Conservation (phyloP, 2,113 vertebrate genomes). For the Hippocampus abdominalis region DNA sequence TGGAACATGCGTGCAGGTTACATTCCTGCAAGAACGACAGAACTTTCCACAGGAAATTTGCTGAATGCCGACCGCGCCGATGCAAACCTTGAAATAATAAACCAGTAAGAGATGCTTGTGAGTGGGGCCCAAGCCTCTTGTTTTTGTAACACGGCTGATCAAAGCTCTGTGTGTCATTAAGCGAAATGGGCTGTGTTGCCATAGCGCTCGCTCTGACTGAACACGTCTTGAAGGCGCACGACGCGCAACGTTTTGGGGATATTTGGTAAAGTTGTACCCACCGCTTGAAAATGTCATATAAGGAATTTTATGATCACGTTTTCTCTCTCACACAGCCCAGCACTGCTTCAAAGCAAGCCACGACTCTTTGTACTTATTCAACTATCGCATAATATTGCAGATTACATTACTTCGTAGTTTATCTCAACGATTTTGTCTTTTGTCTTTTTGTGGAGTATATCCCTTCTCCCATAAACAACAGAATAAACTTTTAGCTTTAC, state of each 20-base stretch:
- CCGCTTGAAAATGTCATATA: constrained; percentile 8
- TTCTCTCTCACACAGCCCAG: neutral
- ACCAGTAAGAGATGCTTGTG: constrained; percentile 48
- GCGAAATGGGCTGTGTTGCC: constrained; percentile 46
- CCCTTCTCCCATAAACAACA: neutral
- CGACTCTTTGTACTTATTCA: neutral
- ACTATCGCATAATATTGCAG: neutral
- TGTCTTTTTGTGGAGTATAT: neutral
- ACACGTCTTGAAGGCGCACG: constrained; percentile 26
- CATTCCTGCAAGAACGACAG: constrained; percentile 58
- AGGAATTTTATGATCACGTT: neutral
- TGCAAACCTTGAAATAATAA: constrained; percentile 67
- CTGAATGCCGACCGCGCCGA: constrained; percentile 66
- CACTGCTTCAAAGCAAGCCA: neutral
- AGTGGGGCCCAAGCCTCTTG: constrained; percentile 22
- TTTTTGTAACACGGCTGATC: constrained; percentile 43
- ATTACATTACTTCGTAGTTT: neutral
- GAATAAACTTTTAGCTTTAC: neutral
- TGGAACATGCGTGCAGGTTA: constrained; percentile 36
- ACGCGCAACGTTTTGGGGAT: constrained; percentile 22
- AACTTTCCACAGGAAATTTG: constrained; percentile 76
- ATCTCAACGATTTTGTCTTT: neutral
- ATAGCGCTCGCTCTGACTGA: constrained; percentile 36
- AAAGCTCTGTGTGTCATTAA: constrained; percentile 44
- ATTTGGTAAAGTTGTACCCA: constrained; percentile 14